These are phyloP conservation scores for Nematostella vectensis DNA, from an alignment of 92 coral and sea anemone species.

Conservation along the genomic window DNA sequence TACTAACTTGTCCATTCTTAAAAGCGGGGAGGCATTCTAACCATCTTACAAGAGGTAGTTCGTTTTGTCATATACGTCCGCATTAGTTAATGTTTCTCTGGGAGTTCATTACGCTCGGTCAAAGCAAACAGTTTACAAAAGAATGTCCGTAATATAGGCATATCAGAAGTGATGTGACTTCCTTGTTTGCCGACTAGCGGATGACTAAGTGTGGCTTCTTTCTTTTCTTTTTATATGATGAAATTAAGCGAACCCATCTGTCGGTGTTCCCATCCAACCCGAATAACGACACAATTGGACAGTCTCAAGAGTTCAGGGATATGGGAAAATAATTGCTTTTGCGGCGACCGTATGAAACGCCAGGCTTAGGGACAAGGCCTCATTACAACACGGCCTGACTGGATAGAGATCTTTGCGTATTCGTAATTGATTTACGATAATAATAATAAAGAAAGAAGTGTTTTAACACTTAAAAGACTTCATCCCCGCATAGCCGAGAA, in stretches of 20 bases:
- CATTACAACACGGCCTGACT: no score
- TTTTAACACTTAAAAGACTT: no score
- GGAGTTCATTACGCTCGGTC: constrained; percentile 24
- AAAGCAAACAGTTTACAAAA: constrained; percentile 23
- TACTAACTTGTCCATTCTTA: background rate
- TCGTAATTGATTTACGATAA: no score
- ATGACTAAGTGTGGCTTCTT: constrained; percentile 21
- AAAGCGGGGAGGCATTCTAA: no score
- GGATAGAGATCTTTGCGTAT: no score
- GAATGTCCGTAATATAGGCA: constrained; percentile 23
- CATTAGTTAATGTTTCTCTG: constrained; percentile 6
- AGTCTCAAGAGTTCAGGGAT: background rate
- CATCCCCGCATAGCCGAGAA: no score
- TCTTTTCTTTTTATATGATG: constrained; percentile 23
- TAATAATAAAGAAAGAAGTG: no score
- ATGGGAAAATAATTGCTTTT: constrained; percentile 1
- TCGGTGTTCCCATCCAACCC: constrained; percentile 25
- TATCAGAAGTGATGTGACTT: background rate
- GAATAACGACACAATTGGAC: constrained; percentile 8
- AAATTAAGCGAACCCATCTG: constrained; percentile 22
- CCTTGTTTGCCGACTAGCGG: constrained; percentile 35
- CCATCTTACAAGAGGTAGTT: no score
- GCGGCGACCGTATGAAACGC: no score
- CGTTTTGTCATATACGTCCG: constrained; percentile 1
- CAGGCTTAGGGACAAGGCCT: no score